phyloP scores from a whole-genome alignment of 1,140 invertebrate genomes.

The Ylistrum balloti region DNA sequence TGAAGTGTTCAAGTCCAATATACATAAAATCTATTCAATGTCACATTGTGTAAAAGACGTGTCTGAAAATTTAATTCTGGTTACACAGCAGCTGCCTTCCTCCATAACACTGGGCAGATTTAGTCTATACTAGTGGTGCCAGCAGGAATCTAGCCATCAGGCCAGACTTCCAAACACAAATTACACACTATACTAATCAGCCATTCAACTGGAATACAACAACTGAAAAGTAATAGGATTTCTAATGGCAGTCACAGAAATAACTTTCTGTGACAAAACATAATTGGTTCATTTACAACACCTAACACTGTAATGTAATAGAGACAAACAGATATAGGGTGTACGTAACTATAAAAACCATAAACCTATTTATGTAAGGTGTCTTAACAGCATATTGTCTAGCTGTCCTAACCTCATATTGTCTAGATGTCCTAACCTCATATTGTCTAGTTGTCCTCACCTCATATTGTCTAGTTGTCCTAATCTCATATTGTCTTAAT shows the following conservation, averaged over 20 bases:
- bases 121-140: not conserved
- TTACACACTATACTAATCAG: not conserved
- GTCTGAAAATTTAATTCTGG: not conserved
- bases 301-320: not conserved
- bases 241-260: not conserved
- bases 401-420: too few relatives aligned
- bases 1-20: not conserved
- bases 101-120: not conserved
- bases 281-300: not conserved
- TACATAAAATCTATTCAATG: conserved; percentile 3
- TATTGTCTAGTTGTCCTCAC: not conserved
- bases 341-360: too few relatives aligned
- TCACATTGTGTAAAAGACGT: not conserved
- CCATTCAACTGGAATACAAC: not conserved
- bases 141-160: not conserved
- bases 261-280: not conserved
- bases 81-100: not conserved
- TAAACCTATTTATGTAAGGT: too few relatives aligned
- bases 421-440: not conserved
- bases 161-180: not conserved
- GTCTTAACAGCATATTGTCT: too few relatives aligned
- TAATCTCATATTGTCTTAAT: not conserved
- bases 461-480: not conserved
- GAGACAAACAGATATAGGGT: too few relatives aligned
- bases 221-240: not conserved